phyloP scores from a whole-genome alignment of 2,888 invertebrate species.

The Apocheima hispidaria region DNA sequence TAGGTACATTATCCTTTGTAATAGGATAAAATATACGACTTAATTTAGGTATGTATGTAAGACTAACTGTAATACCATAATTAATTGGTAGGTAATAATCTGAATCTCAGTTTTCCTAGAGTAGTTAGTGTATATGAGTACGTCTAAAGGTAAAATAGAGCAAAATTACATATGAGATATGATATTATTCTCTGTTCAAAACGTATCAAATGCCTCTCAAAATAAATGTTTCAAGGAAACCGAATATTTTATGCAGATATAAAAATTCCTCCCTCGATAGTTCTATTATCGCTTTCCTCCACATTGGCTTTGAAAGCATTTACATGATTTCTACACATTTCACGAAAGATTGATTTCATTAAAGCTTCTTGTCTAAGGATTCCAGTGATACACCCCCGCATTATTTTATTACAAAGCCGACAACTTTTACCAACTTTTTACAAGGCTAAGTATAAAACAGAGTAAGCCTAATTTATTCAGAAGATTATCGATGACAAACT shows the following conservation, averaged over 20 bases:
- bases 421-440: slow-evolving; percentile 35
- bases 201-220: slow-evolving; percentile 45
- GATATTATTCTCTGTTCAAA: slow-evolving; percentile 34
- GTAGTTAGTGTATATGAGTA: background rate
- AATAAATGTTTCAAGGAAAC: slow-evolving; percentile 49
- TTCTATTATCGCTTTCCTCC: slow-evolving; percentile 53
- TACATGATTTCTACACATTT: slow-evolving; percentile 64
- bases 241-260: slow-evolving; percentile 57
- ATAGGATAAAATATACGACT: background rate
- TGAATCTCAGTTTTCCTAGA: background rate
- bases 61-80: background rate
- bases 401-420: slow-evolving; percentile 31
- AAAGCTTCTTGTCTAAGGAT: slow-evolving; percentile 21
- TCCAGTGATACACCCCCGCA: slow-evolving; percentile 8
- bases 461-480: slow-evolving; percentile 45
- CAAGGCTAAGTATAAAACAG: slow-evolving; percentile 38
- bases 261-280: slow-evolving; percentile 56
- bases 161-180: background rate
- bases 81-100: background rate
- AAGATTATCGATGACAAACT: slow-evolving; percentile 47
- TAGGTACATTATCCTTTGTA: background rate
- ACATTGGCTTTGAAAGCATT: slow-evolving; percentile 60
- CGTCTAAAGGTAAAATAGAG: background rate
- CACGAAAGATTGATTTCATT: slow-evolving; percentile 56
- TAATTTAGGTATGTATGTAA: background rate